Evolutionary conservation across 2,113 vertebrate species (phyloP), one percentile per base, ranked within the genome.

Genomic region (Archocentrus centrarchus): DNA sequence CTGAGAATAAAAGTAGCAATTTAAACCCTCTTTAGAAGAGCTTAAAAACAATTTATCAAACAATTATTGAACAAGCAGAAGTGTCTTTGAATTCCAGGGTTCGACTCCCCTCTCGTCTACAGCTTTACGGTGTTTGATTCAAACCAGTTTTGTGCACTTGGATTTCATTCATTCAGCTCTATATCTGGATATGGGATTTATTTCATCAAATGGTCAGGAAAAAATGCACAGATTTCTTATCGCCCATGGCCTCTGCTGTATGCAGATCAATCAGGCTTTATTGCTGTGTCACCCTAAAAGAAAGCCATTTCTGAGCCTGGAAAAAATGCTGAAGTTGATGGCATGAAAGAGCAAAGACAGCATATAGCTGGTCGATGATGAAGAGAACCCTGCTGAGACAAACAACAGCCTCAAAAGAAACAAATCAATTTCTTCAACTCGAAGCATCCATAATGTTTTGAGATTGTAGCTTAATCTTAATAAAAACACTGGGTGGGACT

Each of bases 401-500:
- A 83, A 84, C 11, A 37, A 15, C 59, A 17, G 30, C 75, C 18
- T 83, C 41, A 60, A 81, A 88, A 81, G 84, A 89, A 90, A 88
- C 50, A 79, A 85, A 92, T 91, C 80, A 84, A 77, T 88, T 75
- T 64, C 75, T 85, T 75, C 37, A 78, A 81, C 77, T 80, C 78
- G 30, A 57, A 27, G 82, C 77, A 80, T 89, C 35, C n/a, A 87
- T 75, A 82, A 68, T 63, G 58, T 83, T 80, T 82, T 80, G 30
- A 82, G 73, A 84, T 81, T 84, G 79, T 22, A 53, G 37, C 80
- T 93, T 92, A 91, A 93, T 93, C 90, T 87, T n/a, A 60, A 92
- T 79, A 75, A 85, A 90, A 88, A 77, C 68, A 84, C n/a, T 37
- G 24, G 60, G 37, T 30, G 35, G 57, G 77, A 83, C n/a, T 59